phyloP scores from a whole-genome alignment of 2,113 vertebrate genomes.

The Megaptera novaeangliae region DNA sequence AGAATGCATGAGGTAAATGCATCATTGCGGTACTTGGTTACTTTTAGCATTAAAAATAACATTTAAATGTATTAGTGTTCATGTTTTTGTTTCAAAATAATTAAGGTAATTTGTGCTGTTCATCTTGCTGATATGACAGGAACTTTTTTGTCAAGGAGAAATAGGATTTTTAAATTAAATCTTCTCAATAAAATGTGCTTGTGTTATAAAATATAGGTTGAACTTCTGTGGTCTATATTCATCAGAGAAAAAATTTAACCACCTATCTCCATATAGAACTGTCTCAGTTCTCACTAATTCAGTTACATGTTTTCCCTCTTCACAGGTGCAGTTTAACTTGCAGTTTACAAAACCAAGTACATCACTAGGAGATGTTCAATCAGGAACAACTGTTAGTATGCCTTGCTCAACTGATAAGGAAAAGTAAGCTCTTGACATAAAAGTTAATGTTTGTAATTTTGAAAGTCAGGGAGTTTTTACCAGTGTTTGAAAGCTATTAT shows the following conservation, averaged over 20 bases:
- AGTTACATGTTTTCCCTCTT: background rate
- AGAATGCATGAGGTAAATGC: background rate
- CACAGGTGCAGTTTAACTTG: conserved; percentile 87
- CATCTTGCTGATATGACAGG: background rate
- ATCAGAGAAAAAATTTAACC: background rate
- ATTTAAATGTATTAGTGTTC: background rate
- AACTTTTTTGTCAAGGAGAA: background rate
- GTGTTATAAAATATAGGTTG: background rate
- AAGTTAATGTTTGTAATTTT: background rate
- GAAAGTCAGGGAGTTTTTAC: background rate
- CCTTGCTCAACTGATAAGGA: conserved; percentile 81
- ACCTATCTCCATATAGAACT: background rate
- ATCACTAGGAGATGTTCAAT: conserved; percentile 55
- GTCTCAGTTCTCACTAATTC: background rate
- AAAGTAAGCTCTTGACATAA: conserved; percentile 80
- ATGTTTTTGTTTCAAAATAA: background rate
- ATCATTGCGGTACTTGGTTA: background rate
- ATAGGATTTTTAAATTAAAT: background rate
- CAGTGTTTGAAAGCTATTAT: background rate
- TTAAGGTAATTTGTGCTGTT: background rate
- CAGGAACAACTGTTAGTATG: conserved; percentile 36
- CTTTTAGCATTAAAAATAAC: background rate
- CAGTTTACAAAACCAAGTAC: conserved; percentile 76
- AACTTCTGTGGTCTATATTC: background rate
- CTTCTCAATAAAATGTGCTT: background rate